Percentiles rank a stretch among this genome's conserved stretches.
phyloP scores from a whole-genome alignment of 2,797 vertebrate genomes.

The Xerus rutilus region DNA sequence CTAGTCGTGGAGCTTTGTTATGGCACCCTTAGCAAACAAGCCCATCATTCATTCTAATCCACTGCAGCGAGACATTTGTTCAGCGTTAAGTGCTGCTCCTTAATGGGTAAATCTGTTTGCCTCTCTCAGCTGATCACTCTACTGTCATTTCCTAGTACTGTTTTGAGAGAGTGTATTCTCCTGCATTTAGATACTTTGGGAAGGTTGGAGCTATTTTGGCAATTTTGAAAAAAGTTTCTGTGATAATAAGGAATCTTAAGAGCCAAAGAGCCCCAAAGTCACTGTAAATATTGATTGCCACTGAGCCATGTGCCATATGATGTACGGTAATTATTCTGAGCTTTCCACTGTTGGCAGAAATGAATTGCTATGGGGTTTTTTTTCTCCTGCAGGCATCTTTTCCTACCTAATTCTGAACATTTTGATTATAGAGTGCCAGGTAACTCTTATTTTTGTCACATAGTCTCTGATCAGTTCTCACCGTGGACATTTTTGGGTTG shows the following conservation, averaged over 20 bases:
- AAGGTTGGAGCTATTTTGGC: constrained; percentile 14
- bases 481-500: not conserved
- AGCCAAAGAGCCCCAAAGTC: constrained; percentile 16
- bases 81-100: not conserved
- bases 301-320: not conserved
- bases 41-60: not conserved
- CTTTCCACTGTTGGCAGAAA: not conserved
- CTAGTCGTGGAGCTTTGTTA: not conserved
- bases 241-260: constrained; percentile 29
- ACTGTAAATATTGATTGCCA: not conserved
- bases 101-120: not conserved
- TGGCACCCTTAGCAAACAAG: not conserved
- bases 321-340: not conserved
- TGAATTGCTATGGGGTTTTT: not conserved
- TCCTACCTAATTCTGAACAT: not conserved
- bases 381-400: not conserved
- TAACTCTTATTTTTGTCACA: constrained; percentile 25
- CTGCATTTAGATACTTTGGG: not conserved
- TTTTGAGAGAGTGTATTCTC: constrained; percentile 22
- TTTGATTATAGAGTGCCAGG: not conserved
- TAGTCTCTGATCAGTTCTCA: constrained; percentile 14
- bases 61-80: not conserved
- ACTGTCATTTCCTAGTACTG: not conserved
- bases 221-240: constrained; percentile 35
- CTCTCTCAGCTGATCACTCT: not conserved